Evolutionary conservation across 2,888 invertebrate genomes (phyloP), one percentile per base, ranked within the genome.

Genomic region (Ophioninae sp.): DNA sequence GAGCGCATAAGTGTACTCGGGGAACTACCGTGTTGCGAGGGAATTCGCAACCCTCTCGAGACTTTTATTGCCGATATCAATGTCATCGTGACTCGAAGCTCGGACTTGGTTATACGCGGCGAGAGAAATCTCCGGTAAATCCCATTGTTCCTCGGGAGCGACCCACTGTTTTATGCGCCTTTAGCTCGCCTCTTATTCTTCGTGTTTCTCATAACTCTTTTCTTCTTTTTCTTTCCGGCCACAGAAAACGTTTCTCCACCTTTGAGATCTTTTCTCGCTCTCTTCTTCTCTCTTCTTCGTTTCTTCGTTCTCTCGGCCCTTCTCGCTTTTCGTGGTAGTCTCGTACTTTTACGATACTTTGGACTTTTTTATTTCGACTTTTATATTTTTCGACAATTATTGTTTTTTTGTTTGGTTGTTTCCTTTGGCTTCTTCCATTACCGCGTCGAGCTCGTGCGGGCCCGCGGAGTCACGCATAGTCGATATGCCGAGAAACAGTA

Each of bases 291-390:
- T 30, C 78, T 44, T 59, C 59, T 23, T 23, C 41, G 59, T 22
- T 71, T 59, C 61, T 74, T 44, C 75, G 44, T 61, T 71, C 44
- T 58, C 44, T 58, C 61, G 58, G 51, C 41, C 67, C 64, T 23
- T 51, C 63, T 65, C 39, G 9, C 39, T 41, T 58, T 72, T 86
- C 87, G 87, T 87, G 86, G 88, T 90, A 90, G 89, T 89, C 89
- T 90, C 87, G 88, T 89, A 87, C 88, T 84, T 89, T 91, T 91
- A 89, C 88, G 91, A 89, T 88, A 88, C 85, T 81, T 86, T 84
- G 86, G 74, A 82, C 87, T 85, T 41, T 69, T 89, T 88, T 87
- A 89, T 88, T 88, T 87, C 83, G 86, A 10, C 17, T 23, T 71
- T 78, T 56, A 64, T 71, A 39, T 61, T 78, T 71, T 71, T 71